Evolutionary conservation across 2,888 invertebrate genomes (phyloP), one percentile per base, ranked within the genome.

Genomic region (Strigamia maritima): DNA sequence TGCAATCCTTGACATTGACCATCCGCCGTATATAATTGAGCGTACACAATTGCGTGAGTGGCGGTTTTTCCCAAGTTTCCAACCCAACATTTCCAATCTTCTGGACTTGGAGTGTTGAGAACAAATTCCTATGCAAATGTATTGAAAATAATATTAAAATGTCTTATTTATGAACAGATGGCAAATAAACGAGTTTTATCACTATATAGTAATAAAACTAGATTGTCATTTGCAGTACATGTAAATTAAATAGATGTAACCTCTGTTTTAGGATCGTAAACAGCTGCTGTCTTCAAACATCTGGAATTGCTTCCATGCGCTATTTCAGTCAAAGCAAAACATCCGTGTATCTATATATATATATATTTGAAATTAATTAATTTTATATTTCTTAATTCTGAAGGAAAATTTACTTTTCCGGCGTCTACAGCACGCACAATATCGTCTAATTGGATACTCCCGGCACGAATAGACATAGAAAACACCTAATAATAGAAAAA

Each of bases 271-370:
- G 91, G 89, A 84, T 94, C 90, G 85, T 92, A 97, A 0, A 91
- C 93, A 0, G 95, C 96, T 0, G 91, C 92, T 0, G 95, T 95
- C 83, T 92, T 89, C 92, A 97, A 93, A 2, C 92, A 92, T 84
- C 92, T 92, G 0, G 94, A 93, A 85, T 97, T 97, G 35, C 94
- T 94, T 0, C 97, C 97, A 85, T 97, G 97, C 0, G 93, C 90
- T 10, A 97, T 90, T 86, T 97, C 97, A 0, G 97, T 97, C 74
- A 97, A 85, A 0, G 94, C 94, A 86, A 94, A 95, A 83, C 94
- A 94, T 2, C 95, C 93, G 81, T 92, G 87, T 79, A 92, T 88
- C 87, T 91, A 81, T 3, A 70, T 6, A 7, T 14, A 70, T 70
- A 24, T 8, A 31, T 31, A 6, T 31, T 31, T 31, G 31, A 2